phyloP scores from a whole-genome alignment of 2,113 vertebrate species.

The Rhinolophus sinicus region DNA sequence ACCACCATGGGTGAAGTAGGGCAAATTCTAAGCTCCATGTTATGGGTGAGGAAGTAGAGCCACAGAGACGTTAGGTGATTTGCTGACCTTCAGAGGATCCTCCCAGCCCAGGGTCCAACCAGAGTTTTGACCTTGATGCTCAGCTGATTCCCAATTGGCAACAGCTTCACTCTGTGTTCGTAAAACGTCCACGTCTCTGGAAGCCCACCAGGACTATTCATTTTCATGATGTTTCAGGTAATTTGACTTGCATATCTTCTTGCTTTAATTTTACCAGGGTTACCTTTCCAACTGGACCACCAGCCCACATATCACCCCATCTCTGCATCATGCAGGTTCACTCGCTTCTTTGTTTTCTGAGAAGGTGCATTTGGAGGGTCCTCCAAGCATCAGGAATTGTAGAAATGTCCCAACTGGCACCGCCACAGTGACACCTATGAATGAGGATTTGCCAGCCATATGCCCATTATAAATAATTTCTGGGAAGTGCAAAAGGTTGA shows the following conservation, averaged over 20 bases:
- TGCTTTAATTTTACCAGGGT: background rate
- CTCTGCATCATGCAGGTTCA: background rate
- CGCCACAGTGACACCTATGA: rapidly evolving
- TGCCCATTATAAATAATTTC: background rate
- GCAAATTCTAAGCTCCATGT: rapidly evolving
- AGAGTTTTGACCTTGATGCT: rapidly evolving
- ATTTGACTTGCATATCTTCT: background rate
- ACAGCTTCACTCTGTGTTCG: rapidly evolving
- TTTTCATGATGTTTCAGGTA: too few species aligned
- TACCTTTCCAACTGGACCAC: background rate
- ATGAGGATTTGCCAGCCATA: background rate
- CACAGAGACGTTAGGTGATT: too few species aligned
- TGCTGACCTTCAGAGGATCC: background rate
- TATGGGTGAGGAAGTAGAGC: rapidly evolving
- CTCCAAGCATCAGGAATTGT: background rate
- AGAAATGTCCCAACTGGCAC: background rate
- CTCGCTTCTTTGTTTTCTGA: background rate
- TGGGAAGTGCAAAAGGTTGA: rapidly evolving
- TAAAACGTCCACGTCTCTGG: background rate
- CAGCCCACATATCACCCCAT: rapidly evolving
- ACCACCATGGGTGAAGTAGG: rapidly evolving
- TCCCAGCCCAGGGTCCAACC: background rate
- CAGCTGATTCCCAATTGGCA: rapidly evolving
- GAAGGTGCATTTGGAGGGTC: background rate
- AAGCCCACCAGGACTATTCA: background rate